Evolutionary conservation across 2,113 vertebrate species (phyloP).

Genomic region (Entelurus aequoreus): DNA sequence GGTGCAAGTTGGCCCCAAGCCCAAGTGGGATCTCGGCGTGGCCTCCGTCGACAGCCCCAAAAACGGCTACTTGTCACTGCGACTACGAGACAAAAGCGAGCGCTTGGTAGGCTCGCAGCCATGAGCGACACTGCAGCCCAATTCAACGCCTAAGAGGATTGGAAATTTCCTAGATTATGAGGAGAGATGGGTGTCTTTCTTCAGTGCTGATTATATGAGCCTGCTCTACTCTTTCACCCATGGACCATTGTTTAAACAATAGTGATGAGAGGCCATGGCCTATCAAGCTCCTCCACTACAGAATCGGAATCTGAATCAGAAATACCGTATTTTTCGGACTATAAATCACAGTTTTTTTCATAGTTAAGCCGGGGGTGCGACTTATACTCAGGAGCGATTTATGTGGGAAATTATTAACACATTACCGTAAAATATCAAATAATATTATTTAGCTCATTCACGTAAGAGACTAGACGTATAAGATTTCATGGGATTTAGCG

Average conservation of each 20-base stretch:
- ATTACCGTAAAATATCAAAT: no score
- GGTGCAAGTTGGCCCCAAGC: constrained; percentile 77
- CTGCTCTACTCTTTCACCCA: constrained; percentile 72
- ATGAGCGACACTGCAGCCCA: constrained; percentile 68
- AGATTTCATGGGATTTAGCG: no score
- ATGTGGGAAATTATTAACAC: no score
- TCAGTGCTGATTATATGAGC: constrained; percentile 73
- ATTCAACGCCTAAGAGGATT: constrained; percentile 49
- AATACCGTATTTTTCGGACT: no score
- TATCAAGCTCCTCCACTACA: constrained; percentile 74
- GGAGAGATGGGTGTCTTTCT: constrained; percentile 75
- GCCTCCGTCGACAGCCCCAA: constrained; percentile 74
- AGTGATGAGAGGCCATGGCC: constrained; percentile 64
- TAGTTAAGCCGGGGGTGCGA: no score
- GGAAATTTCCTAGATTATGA: constrained; percentile 77
- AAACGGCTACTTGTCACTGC: constrained; percentile 80
- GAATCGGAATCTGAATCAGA: no score
- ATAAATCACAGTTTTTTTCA: no score
- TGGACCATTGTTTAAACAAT: constrained; percentile 71
- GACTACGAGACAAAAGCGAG: constrained; percentile 66
- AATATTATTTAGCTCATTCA: no score
- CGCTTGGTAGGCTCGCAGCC: constrained; percentile 74
- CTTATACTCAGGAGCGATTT: no score
- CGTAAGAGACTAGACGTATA: no score
- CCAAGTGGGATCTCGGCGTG: constrained; percentile 85